phyloP scores from a whole-genome alignment of 2,888 invertebrate species.

The Tethea ocularis region DNA sequence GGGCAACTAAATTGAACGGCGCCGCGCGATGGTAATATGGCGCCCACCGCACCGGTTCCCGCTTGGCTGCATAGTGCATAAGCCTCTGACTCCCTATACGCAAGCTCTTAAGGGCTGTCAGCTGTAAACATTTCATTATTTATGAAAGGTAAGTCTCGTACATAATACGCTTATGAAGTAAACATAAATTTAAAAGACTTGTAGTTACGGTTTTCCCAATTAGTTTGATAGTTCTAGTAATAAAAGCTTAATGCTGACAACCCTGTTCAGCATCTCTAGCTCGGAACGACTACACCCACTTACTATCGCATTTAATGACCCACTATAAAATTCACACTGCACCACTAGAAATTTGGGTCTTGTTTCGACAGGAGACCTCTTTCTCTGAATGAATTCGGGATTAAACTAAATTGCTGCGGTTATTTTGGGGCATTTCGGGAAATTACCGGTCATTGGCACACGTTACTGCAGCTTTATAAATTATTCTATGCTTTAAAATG shows the following conservation, averaged over 20 bases:
- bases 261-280: slow-evolving; percentile 10
- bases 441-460: slow-evolving; percentile 16
- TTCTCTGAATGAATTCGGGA: slow-evolving; percentile 29
- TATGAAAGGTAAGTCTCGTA: background rate
- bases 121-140: background rate
- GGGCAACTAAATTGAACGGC: slow-evolving; percentile 50
- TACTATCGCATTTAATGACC: slow-evolving; percentile 17
- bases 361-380: slow-evolving; percentile 25
- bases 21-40: slow-evolving; percentile 24
- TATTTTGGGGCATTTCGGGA: slow-evolving; percentile 23
- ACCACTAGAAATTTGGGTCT: slow-evolving; percentile 24
- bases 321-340: slow-evolving; percentile 34
- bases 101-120: slow-evolving; percentile 28
- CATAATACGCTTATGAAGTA: background rate
- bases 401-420: slow-evolving; percentile 29
- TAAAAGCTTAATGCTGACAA: slow-evolving; percentile 7
- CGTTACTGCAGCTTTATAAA: background rate
- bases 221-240: background rate
- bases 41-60: slow-evolving; percentile 32
- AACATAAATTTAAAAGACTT: background rate
- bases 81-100: slow-evolving; percentile 18
- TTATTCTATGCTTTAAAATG: background rate
- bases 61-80: slow-evolving; percentile 34
- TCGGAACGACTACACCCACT: slow-evolving; percentile 21
- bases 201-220: background rate